These are phyloP conservation scores for Pheosia tremula DNA, from an alignment of 2,888 invertebrate genomes.

Conservation along the genomic window DNA sequence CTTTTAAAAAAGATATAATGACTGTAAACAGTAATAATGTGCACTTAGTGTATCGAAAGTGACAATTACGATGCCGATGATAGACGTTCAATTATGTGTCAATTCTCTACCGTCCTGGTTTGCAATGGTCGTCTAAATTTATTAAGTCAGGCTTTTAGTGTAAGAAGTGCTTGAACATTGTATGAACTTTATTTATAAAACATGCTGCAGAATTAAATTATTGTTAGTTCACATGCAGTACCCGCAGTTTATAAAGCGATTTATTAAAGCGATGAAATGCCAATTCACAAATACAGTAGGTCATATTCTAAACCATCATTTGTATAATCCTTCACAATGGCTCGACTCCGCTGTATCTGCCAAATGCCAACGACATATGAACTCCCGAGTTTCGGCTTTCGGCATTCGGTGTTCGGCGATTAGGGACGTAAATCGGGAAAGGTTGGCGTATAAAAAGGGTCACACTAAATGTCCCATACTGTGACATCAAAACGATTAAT, in stretches of 20 bases:
- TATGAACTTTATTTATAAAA: too few relatives aligned
- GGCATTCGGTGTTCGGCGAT: slow-evolving; percentile 66
- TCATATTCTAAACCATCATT: slow-evolving; percentile 46
- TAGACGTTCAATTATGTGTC: too few relatives aligned
- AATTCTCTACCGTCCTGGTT: too few relatives aligned
- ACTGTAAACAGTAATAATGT: too few relatives aligned
- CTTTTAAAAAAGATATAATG: too few relatives aligned
- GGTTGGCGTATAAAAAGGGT: slow-evolving; percentile 78
- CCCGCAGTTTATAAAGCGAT: not conserved
- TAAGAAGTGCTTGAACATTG: too few relatives aligned
- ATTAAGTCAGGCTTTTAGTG: too few relatives aligned
- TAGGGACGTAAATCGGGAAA: slow-evolving; percentile 69
- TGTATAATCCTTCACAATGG: slow-evolving; percentile 41
- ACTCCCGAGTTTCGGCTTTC: slow-evolving; percentile 60
- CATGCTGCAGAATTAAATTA: not conserved
- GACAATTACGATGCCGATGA: too few relatives aligned
- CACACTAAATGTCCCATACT: slow-evolving; percentile 83
- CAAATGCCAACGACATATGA: slow-evolving; percentile 54
- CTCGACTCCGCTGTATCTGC: slow-evolving; percentile 50
- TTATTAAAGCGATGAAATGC: slow-evolving; percentile 8
- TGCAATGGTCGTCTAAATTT: too few relatives aligned
- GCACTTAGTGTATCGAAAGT: too few relatives aligned
- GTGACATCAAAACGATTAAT: slow-evolving; percentile 83
- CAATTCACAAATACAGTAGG: slow-evolving; percentile 32
- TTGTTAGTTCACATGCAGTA: not conserved